phyloP scores from a whole-genome alignment of 2,888 invertebrate genomes.

The Pristionchus fissidentatus region DNA sequence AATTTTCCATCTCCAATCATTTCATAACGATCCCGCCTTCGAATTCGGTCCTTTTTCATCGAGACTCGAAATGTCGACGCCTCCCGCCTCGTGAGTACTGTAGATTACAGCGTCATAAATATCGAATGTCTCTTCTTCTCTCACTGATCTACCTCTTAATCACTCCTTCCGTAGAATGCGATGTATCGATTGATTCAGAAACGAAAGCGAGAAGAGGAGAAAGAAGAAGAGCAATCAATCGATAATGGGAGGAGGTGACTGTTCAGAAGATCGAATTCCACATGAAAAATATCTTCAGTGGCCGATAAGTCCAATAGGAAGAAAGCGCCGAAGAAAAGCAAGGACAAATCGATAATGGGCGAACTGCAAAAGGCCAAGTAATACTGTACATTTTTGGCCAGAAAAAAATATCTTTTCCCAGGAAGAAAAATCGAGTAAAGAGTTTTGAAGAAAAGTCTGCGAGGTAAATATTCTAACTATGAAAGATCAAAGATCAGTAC shows the following conservation, averaged over 20 bases:
- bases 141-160: not conserved
- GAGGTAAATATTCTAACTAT: constrained; percentile 11
- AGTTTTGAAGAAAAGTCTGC: not conserved
- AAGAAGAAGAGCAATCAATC: constrained; percentile 23
- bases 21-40: not conserved
- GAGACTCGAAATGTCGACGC: too few species aligned
- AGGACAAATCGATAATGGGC: constrained; percentile 5
- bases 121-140: not conserved
- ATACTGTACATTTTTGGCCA: not conserved
- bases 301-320: not conserved
- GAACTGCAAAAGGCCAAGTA: not conserved
- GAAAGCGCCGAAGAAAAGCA: not conserved
- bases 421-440: too few species aligned
- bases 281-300: not conserved
- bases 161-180: not conserved
- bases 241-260: constrained; percentile 28
- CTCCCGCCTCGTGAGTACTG: too few species aligned
- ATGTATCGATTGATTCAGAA: not conserved
- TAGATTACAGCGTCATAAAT: too few species aligned
- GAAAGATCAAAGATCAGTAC: too few species aligned
- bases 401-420: not conserved
- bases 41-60: not conserved
- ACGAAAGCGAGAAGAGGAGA: constrained; percentile 16
- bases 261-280: too few species aligned
- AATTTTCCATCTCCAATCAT: not conserved